Conservation (phyloP, 2,113 vertebrate species). For the Camelus dromedarius region DNA sequence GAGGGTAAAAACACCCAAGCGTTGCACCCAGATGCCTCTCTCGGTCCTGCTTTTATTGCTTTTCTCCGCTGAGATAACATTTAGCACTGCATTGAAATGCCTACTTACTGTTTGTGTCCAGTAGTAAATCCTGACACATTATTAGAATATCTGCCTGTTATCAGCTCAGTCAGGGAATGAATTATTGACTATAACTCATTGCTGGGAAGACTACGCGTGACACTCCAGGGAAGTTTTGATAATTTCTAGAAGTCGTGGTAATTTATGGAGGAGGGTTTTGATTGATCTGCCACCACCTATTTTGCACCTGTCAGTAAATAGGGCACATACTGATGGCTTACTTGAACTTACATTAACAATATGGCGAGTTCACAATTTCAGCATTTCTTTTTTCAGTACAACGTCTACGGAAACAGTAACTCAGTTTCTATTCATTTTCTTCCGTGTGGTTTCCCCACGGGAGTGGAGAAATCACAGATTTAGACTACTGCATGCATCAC, state of each 20-base stretch:
- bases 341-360: slow-evolving; percentile 68
- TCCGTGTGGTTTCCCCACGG: not conserved
- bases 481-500: not conserved
- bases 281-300: slow-evolving; percentile 76
- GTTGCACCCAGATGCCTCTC: slow-evolving; percentile 60
- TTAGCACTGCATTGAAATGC: slow-evolving; percentile 82
- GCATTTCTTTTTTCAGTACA: slow-evolving; percentile 39
- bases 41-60: slow-evolving; percentile 80
- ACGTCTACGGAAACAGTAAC: slow-evolving; percentile 54
- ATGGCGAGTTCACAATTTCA: slow-evolving; percentile 21
- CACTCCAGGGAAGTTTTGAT: slow-evolving; percentile 82
- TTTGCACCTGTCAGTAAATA: slow-evolving; percentile 82
- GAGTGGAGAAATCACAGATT: slow-evolving; percentile 33
- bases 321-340: slow-evolving; percentile 73
- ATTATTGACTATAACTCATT: slow-evolving; percentile 86
- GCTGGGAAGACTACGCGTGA: slow-evolving; percentile 72
- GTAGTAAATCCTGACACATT: slow-evolving; percentile 84
- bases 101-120: slow-evolving; percentile 82
- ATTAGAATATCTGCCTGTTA: slow-evolving; percentile 85
- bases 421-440: slow-evolving; percentile 57
- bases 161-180: slow-evolving; percentile 81
- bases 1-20: slow-evolving; percentile 77
- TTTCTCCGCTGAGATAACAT: slow-evolving; percentile 81
- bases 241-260: slow-evolving; percentile 78
- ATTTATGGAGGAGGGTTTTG: slow-evolving; percentile 76